Conservation (phyloP, 1,140 invertebrate species). For the Dinothrombium tinctorium region DNA sequence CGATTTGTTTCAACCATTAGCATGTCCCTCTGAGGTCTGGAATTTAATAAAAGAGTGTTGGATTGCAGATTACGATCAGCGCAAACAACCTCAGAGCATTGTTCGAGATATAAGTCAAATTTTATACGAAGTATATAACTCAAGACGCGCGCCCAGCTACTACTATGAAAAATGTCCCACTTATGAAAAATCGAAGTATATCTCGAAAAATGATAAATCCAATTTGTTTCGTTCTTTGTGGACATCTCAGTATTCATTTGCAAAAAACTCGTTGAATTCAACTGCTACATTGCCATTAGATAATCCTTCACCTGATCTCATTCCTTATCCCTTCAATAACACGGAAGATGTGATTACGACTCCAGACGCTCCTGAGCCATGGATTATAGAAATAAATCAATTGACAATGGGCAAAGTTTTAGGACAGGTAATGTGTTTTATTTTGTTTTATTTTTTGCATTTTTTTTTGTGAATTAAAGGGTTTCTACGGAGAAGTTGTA, state of each 20-base stretch:
- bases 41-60: slow-evolving; percentile 66
- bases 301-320: too few relatives aligned
- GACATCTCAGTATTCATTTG: too few relatives aligned
- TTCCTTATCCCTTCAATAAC: too few relatives aligned
- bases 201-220: too few relatives aligned
- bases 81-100: slow-evolving; percentile 50
- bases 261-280: not conserved
- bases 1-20: slow-evolving; percentile 40
- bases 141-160: not conserved
- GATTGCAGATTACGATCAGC: slow-evolving; percentile 38
- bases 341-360: not conserved
- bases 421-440: slow-evolving; percentile 24
- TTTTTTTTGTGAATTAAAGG: too few relatives aligned
- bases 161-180: too few relatives aligned
- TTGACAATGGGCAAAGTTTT: slow-evolving; percentile 19
- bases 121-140: not conserved
- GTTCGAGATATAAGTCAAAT: slow-evolving; percentile 45
- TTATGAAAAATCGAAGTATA: too few relatives aligned
- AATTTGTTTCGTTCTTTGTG: too few relatives aligned
- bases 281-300: not conserved
- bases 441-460: slow-evolving; percentile 2
- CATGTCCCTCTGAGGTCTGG: slow-evolving; percentile 57
- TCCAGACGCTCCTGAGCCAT: not conserved
- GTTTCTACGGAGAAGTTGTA: slow-evolving; percentile 45
- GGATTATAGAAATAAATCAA: not conserved